Evolutionary conservation across 2,113 vertebrate species (phyloP).

Genomic region (Gallinago jamesoni): DNA sequence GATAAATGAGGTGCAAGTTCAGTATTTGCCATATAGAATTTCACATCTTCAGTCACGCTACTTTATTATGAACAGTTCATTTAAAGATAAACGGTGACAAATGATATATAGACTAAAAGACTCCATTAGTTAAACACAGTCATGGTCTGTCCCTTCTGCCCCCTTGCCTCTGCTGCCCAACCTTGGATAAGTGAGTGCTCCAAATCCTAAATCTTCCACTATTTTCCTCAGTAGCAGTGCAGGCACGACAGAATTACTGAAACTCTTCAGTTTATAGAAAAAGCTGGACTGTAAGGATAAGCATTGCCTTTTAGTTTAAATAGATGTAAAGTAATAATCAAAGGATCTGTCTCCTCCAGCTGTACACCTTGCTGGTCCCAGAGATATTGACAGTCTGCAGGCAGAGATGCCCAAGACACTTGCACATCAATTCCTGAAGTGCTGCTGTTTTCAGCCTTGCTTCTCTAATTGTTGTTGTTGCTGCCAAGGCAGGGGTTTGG

Average conservation of each 20-base stretch:
- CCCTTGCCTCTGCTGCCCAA: not conserved
- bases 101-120: not conserved
- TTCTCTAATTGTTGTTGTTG: not conserved
- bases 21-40: slow-evolving; percentile 21
- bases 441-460: not conserved
- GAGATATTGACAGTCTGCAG: not conserved
- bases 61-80: slow-evolving; percentile 25
- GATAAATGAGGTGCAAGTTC: slow-evolving; percentile 44
- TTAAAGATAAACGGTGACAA: not conserved
- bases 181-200: not conserved
- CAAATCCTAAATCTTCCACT: not conserved
- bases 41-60: not conserved
- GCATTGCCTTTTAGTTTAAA: not conserved
- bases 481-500: not conserved
- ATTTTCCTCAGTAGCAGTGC: not conserved
- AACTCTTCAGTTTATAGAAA: not conserved
- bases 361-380: not conserved
- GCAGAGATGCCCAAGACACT: not conserved
- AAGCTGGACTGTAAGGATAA: not conserved
- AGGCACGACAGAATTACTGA: not conserved
- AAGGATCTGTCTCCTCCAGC: not conserved
- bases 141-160: not conserved
- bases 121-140: not conserved
- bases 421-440: not conserved
- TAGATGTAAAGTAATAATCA: not conserved